Evolutionary conservation across 2,797 vertebrate genomes (phyloP).

Genomic region (Rhinogobio ventralis): DNA sequence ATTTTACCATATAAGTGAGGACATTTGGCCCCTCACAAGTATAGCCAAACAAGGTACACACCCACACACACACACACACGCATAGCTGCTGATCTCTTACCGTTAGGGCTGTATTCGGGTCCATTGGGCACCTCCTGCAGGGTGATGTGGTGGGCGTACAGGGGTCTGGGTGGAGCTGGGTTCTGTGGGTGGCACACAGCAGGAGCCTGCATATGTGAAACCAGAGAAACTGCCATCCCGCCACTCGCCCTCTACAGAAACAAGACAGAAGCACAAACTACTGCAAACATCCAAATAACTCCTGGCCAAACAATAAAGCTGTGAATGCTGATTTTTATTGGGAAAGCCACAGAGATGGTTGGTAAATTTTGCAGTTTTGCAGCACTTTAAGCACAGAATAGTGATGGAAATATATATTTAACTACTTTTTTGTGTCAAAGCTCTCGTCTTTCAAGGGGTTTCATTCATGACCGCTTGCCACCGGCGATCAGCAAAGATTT

Average conservation of each 20-base stretch:
- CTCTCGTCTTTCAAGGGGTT: constrained; percentile 17
- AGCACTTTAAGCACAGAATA: neutral
- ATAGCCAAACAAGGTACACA: too few species aligned
- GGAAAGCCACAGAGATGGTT: neutral
- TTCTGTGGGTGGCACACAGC: constrained; percentile 81
- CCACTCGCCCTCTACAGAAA: constrained; percentile 80
- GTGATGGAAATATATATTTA: neutral
- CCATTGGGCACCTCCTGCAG: constrained; percentile 94
- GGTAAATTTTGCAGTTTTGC: neutral
- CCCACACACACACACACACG: neutral
- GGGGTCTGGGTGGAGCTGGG: constrained; percentile 79
- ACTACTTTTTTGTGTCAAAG: constrained; percentile 16
- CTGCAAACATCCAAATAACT: neutral
- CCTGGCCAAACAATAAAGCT: neutral
- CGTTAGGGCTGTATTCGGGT: constrained; percentile 82
- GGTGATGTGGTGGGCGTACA: constrained; percentile 83
- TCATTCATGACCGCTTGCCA: constrained; percentile 43
- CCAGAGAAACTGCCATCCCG: constrained; percentile 67
- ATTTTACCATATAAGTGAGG: too few species aligned
- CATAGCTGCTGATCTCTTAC: constrained; percentile 74
- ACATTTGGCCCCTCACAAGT: too few species aligned
- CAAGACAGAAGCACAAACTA: constrained; percentile 55
- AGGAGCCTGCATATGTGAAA: constrained; percentile 79
- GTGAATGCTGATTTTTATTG: neutral
- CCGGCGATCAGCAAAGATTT: constrained; percentile 20